Base-by-base conservation (phyloP, 2,113 vertebrate genomes). In the Paraplagusia blochii region DNA sequence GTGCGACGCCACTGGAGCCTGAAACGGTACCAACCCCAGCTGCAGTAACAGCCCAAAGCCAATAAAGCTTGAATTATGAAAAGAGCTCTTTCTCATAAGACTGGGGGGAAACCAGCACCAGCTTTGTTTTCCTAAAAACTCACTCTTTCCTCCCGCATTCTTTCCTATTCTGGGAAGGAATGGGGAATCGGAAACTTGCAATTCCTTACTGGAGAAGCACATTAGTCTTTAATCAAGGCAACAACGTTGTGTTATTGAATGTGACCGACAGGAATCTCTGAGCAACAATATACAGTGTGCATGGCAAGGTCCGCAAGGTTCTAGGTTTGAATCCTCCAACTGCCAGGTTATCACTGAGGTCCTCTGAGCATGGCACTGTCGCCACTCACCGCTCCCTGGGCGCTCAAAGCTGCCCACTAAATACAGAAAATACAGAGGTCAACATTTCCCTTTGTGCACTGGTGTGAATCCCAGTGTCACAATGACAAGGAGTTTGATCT, bases 161-260 rank as follows among this genome's bases (percentile, higher is more conserved):
- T 55, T 64, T 76, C 40, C 76, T 79, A 74, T 81, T 86, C 85
- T 70, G 74, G 77, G 74, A 85, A 82, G 77, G 66, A 76, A 81
- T 83, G 72, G 62, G 69, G 65, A 54, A 48, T 72, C 66, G 56
- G 64, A 77, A 71, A 85, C 82, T 69, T 80, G 75, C 85, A 81
- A 87, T 81, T 79, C 72, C 71, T 83, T 81, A 77, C 83, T 74
- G 74, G 77, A 76, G 72, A 75, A 73, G 74, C 62, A 67, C 72
- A 78, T 88, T 84, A 78, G 83, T 83, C 81, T 42, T 38, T 69
- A 82, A 76, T 83, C 67, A 85, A 77, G 84, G 74, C 58, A 54
- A 76, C 82, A 82, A 85, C 78, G 74, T 71, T 78, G 65, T 74
- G 88, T 87, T 82, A 81, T 85, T 82, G 66, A 70, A 66, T 62